A percentile compares a stretch with the other conserved stretches of the same genome.
Conservation (phyloP, 2,888 invertebrate genomes). For the Chydorus sphaericus region DNA sequence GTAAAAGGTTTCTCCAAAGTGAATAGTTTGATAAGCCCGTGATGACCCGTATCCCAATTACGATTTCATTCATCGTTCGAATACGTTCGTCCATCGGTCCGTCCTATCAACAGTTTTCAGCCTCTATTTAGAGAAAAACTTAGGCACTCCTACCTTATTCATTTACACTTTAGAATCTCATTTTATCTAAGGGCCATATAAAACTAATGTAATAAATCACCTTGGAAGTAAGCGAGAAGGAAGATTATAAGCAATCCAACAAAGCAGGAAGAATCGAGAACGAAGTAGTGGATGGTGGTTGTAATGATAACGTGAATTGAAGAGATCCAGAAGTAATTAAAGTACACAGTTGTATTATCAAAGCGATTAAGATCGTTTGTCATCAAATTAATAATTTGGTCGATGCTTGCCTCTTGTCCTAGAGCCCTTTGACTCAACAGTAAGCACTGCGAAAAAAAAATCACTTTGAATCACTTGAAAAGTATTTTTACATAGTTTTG, state of each 20-base stretch:
- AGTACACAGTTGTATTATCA: slow-evolving; percentile 74
- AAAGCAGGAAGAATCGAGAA: slow-evolving; percentile 52
- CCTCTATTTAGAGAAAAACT: slow-evolving; percentile 27
- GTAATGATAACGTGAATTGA: slow-evolving; percentile 67
- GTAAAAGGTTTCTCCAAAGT: slow-evolving; percentile 39
- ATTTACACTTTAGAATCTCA: no score
- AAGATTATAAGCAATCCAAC: slow-evolving; percentile 65
- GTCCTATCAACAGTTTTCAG: slow-evolving; percentile 32
- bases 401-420: slow-evolving; percentile 73
- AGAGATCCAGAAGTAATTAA: slow-evolving; percentile 85
- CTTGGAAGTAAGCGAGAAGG: slow-evolving; percentile 69
- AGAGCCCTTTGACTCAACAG: slow-evolving; percentile 64
- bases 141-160: no score
- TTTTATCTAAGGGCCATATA: no score
- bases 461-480: no score
- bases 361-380: slow-evolving; percentile 90
- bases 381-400: slow-evolving; percentile 85
- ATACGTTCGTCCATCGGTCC: slow-evolving; percentile 37
- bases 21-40: slow-evolving; percentile 41
- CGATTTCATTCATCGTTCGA: slow-evolving; percentile 37
- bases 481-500: no score
- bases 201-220: no score
- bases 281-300: slow-evolving; percentile 60
- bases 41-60: slow-evolving; percentile 38
- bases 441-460: slow-evolving; percentile 43